Percentiles rank a stretch among this genome's conserved stretches.
These are phyloP conservation scores for Rhinopithecus roxellana DNA, from an alignment of 2,113 vertebrate species.

Conservation along the genomic window DNA sequence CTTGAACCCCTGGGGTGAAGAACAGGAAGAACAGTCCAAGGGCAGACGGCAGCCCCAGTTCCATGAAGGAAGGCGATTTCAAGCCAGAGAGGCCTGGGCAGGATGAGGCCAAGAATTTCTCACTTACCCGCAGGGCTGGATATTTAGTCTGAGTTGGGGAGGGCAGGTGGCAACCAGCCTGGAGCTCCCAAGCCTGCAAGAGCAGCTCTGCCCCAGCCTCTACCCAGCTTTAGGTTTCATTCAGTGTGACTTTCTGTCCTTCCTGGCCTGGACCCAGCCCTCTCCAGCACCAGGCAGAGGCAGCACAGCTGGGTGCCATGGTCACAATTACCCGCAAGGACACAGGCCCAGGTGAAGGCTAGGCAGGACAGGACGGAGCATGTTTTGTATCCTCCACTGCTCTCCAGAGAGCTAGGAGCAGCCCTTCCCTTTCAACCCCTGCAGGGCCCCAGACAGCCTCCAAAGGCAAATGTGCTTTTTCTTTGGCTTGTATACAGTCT, in stretches of 20 bases:
- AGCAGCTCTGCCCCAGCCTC: neutral
- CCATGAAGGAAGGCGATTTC: slow-evolving; percentile 51
- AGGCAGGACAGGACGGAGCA: neutral
- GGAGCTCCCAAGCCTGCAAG: slow-evolving; percentile 51
- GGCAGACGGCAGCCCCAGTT: slow-evolving; percentile 62
- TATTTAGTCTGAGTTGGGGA: slow-evolving; percentile 76
- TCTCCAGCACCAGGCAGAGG: neutral
- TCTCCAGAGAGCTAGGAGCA: slow-evolving; percentile 17
- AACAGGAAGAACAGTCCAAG: slow-evolving; percentile 67
- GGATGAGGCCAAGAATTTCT: slow-evolving; percentile 75
- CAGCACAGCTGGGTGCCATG: neutral
- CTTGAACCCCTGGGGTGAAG: slow-evolving; percentile 56
- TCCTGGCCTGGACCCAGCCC: neutral
- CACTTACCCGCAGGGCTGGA: slow-evolving; percentile 70
- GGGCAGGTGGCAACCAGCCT: slow-evolving; percentile 72
- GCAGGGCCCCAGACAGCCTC: slow-evolving; percentile 40
- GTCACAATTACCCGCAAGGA: neutral
- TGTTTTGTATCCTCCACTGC: neutral
- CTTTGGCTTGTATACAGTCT: slow-evolving; percentile 41
- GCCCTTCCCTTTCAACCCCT: neutral
- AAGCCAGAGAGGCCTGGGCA: slow-evolving; percentile 65
- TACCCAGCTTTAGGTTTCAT: neutral
- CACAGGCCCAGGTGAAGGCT: neutral
- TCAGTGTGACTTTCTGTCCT: neutral
- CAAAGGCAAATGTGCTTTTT: slow-evolving; percentile 35